Percentiles rank a stretch among this genome's conserved stretches.
Conservation (phyloP, 1,140 invertebrate species). For the Pseudomyrmex concolor region DNA sequence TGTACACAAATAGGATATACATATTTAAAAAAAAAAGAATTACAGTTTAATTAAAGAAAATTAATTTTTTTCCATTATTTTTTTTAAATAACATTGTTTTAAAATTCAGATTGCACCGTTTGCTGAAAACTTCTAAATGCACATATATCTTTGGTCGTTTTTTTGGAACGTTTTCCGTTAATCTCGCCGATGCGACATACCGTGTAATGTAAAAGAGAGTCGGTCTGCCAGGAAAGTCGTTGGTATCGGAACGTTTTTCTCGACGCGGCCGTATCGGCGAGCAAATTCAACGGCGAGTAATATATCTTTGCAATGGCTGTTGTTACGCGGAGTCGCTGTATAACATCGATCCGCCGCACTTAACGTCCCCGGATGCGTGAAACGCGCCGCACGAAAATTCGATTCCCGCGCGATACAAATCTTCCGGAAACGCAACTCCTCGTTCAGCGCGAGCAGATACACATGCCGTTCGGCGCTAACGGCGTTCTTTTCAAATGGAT, state of each 20-base stretch:
- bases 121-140: neutral
- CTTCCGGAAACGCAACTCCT: conserved; percentile 40
- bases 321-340: conserved; percentile 36
- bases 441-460: conserved; percentile 31
- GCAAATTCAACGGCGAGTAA: conserved; percentile 57
- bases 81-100: neutral
- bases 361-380: conserved; percentile 48
- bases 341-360: conserved; percentile 55
- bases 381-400: conserved; percentile 41
- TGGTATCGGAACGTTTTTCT: conserved; percentile 52
- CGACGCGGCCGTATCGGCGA: conserved; percentile 49
- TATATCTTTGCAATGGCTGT: conserved; percentile 48
- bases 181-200: conserved; percentile 29
- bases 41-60: neutral
- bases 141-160: neutral
- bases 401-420: conserved; percentile 38
- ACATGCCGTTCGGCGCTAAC: conserved; percentile 22
- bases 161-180: conserved; percentile 51
- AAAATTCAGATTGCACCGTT: conserved; percentile 5
- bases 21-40: too few species aligned
- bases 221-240: conserved; percentile 38
- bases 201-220: conserved; percentile 46
- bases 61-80: neutral
- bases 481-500: conserved; percentile 18
- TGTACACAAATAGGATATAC: neutral